Evolutionary conservation across 2,888 invertebrate species (phyloP), one percentile per base, ranked within the genome.

Genomic region (Eucera pruinosa): DNA sequence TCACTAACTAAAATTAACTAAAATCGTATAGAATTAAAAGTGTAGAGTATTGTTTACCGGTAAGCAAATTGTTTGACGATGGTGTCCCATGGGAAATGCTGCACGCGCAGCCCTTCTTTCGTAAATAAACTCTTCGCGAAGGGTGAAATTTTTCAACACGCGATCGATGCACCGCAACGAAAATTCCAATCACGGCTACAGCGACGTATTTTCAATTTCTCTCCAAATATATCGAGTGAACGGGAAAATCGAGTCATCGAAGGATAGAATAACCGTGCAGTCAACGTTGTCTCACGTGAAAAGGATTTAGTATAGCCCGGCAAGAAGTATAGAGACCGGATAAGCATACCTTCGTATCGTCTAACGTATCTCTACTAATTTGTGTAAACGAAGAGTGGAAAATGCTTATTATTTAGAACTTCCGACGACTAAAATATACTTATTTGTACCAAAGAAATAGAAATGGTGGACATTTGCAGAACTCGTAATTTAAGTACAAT

Each of bases 191-290:
- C 52, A 52, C 39, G 30, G 52, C 25, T 52, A 64, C 13, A n/a
- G 39, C 50, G 64, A 41, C 27, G 64, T 52, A 64, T 52, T 64
- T 64, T 52, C 52, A 52, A 52, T 52, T 52, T 52, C 52, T 41
- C 64, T 20, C 39, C 52, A 64, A 64, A 52, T 33, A 30, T 52
- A 39, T 27, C 52, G 50, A 41, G 15, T 41, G 52, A 15, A 50
- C 62, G 48, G 62, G 36, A 50, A 39, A 64, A 52, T 25, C 62
- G 45, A 48, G 48, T 48, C 62, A 64, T 52, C 64, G 64, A 52
- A 64, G 50, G 33, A 23, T 20, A 15, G 39, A 39, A 52, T 23
- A 36, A 62, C 52, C 48, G 33, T 48, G 23, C 11, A 47, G 33
- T 33, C 23, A 36, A 48, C 60, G 27, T 60, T 15, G 33, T 30